Base-by-base conservation (phyloP, 2,113 vertebrate genomes). In the Lates calcarifer region DNA sequence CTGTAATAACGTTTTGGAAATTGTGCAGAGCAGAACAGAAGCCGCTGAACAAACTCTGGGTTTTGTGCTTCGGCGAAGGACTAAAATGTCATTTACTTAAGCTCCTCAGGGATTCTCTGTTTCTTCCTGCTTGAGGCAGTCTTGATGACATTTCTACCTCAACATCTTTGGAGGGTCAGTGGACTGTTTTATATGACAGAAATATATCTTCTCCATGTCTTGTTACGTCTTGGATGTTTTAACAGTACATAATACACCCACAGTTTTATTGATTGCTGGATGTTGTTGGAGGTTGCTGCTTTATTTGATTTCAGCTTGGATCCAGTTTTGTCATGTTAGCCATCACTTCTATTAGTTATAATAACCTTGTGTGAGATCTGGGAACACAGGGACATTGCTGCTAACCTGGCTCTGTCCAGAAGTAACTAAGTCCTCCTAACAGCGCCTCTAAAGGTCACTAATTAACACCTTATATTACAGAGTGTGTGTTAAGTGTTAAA, bases 1-100 rank as follows among this genome's bases (percentile, higher is more conserved):
- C 77, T 82, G 75, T 65, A 72, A 86, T 78, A 68, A 79, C 88
- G 71, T 81, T 89, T 81, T 88, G 85, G 79, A 85, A 83, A 39
- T 35, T 68, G 39, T 5, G 18, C 33, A 39, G 70, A 74, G 75
- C 71, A 58, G 63, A 87, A 87, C 89, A 88, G 90, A 88, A 89
- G 87, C 83, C 10, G 58, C 68, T 79, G 82, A 81, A 78, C 72
- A 76, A 86, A 80, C 85, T 77, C 63, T 62, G 78, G 71, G 79
- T 64, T 80, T 80, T 43, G 53, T 60, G 74, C 64, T 76, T 4
- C 26, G 71, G 31, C 4, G 29, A 64, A 66, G 24, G 73, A 68
- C 65, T 60, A 15, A 76, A 61, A 81, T 29, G 71, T 22, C 6
- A 62, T 89, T 87, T 81, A 74, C 60, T 85, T 17, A 73, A 82